These are phyloP conservation scores for Syngnathus typhle DNA, from an alignment of 2,113 vertebrate genomes.

Conservation along the genomic window DNA sequence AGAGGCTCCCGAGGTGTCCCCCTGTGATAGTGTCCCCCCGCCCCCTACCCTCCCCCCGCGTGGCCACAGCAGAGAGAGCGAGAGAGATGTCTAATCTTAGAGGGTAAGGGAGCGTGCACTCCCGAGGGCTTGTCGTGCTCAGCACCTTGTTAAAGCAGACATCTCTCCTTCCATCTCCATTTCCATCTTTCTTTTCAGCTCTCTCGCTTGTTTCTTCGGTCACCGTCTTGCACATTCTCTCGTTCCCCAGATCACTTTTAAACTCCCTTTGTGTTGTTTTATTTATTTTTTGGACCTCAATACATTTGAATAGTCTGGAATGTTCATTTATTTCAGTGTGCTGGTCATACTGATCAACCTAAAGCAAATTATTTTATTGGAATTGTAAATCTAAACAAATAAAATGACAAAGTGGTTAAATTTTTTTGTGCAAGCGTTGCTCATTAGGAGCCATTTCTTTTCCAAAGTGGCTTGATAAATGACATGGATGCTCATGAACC, in stretches of 20 bases:
- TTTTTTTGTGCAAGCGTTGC: not conserved
- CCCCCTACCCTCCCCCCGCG: constrained; percentile 50
- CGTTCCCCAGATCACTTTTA: constrained; percentile 20
- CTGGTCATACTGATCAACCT: too few species aligned
- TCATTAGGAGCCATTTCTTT: not conserved
- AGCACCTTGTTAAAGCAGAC: constrained; percentile 78
- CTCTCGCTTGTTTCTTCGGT: constrained; percentile 5
- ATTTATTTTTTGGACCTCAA: not conserved
- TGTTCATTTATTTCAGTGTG: not conserved
- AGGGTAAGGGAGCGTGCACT: constrained; percentile 66
- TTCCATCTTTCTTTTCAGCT: constrained; percentile 46
- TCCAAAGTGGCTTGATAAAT: not conserved
- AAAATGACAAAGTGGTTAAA: not conserved
- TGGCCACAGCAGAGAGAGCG: constrained; percentile 65
- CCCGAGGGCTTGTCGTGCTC: constrained; percentile 74
- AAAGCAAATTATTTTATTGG: not conserved
- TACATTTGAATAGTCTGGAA: not conserved
- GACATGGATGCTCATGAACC: constrained; percentile 19
- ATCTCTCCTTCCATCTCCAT: constrained; percentile 61
- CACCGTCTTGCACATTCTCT: constrained; percentile 3
- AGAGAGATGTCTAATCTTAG: constrained; percentile 79
- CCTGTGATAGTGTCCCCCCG: constrained; percentile 38
- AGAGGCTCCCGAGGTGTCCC: constrained; percentile 51
- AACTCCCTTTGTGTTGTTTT: constrained; percentile 7
- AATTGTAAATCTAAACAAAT: not conserved